Evolutionary conservation across 2,888 invertebrate species (phyloP).

Genomic region (Monochamus alternatus): DNA sequence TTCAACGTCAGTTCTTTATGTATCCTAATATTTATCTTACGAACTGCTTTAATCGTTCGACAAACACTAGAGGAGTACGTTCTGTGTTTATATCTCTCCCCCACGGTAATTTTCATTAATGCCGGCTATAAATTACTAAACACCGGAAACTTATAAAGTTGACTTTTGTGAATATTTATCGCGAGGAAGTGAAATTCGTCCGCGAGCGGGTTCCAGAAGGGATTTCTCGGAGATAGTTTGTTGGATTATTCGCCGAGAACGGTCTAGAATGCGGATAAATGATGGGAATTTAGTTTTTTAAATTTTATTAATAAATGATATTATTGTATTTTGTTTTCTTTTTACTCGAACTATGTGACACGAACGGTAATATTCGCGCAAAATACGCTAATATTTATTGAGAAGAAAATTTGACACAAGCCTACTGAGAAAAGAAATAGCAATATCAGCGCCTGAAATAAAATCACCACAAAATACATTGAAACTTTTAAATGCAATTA

Average conservation of each 20-base stretch:
- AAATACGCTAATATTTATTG: too few species aligned
- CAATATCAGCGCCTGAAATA: too few species aligned
- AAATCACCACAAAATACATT: too few species aligned
- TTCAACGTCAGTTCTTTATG: conserved; percentile 59
- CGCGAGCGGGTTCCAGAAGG: conserved; percentile 27
- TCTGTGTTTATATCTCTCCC: conserved; percentile 50
- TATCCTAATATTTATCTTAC: conserved; percentile 62
- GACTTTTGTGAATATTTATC: conserved; percentile 51
- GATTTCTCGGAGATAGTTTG: conserved; percentile 40
- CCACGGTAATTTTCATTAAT: conserved; percentile 51
- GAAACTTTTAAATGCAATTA: too few species aligned
- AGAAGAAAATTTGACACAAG: too few species aligned
- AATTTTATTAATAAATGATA: too few species aligned
- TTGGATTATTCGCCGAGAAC: conserved; percentile 1
- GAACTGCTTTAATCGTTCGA: conserved; percentile 60
- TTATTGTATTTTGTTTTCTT: too few species aligned
- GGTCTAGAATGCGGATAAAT: too few species aligned
- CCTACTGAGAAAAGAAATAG: too few species aligned
- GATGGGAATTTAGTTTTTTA: too few species aligned
- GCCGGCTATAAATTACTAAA: conserved; percentile 49
- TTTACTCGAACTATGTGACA: too few species aligned
- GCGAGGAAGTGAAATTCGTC: conserved; percentile 44
- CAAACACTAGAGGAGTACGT: conserved; percentile 54
- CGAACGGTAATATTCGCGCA: too few species aligned
- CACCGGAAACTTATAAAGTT: conserved; percentile 48